Evolutionary conservation across 2,888 invertebrate genomes (phyloP).

Genomic region (Drosophila kuntzei): DNA sequence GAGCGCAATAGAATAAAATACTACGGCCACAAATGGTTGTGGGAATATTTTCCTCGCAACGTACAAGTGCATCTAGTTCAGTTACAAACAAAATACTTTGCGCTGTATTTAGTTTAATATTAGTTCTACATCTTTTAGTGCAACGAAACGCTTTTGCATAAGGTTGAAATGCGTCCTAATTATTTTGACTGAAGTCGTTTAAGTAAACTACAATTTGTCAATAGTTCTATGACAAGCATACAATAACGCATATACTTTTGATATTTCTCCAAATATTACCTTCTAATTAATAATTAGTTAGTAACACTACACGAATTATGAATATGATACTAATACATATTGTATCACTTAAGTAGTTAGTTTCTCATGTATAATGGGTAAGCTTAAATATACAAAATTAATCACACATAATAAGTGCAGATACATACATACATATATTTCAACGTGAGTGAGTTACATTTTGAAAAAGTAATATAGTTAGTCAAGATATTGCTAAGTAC

Average conservation of each 20-base stretch:
- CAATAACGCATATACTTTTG: slow-evolving; percentile 28
- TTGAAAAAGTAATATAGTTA: slow-evolving; percentile 1
- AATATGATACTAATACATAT: slow-evolving; percentile 18
- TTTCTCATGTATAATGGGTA: slow-evolving; percentile 12
- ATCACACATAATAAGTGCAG: slow-evolving; percentile 15
- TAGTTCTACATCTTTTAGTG: slow-evolving; percentile 37
- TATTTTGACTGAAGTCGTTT: slow-evolving; percentile 76
- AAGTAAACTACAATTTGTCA: slow-evolving; percentile 44
- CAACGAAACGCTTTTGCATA: slow-evolving; percentile 71
- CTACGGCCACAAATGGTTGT: neutral
- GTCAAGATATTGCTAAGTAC: slow-evolving; percentile 13
- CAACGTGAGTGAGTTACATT: slow-evolving; percentile 48
- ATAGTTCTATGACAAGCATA: slow-evolving; percentile 33
- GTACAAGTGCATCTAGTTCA: slow-evolving; percentile 68
- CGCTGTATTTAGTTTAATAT: slow-evolving; percentile 65
- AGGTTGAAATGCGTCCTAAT: slow-evolving; percentile 68
- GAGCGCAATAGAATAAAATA: slow-evolving; percentile 9
- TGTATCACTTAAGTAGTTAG: slow-evolving; percentile 47
- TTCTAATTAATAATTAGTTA: slow-evolving; percentile 32
- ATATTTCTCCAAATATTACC: slow-evolving; percentile 35
- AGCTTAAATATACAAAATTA: slow-evolving; percentile 53
- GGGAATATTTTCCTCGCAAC: slow-evolving; percentile 27
- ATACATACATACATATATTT: slow-evolving; percentile 16
- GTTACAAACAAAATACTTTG: slow-evolving; percentile 60
- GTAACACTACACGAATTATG: slow-evolving; percentile 13